Evolutionary conservation across 1,140 invertebrate species (phyloP), one percentile per base, ranked within the genome.

Genomic region (Sycophaga agraensis): DNA sequence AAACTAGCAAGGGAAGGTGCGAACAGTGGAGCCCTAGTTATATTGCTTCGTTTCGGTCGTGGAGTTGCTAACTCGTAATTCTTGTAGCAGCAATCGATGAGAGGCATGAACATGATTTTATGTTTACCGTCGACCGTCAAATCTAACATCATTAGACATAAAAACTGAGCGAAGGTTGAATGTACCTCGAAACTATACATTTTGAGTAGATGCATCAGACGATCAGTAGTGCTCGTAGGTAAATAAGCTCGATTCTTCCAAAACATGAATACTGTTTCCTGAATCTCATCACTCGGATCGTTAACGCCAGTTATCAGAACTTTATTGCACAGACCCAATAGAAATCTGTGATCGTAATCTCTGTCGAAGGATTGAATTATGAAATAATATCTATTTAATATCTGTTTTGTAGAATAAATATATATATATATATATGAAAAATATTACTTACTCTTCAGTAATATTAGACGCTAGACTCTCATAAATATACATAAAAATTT

Each of bases 21-120:
- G 73, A 89, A 90, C 37, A 89, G 68, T 1, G 88, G 88, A 22
- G 86, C 84, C 68, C 85, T 80, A 1, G 82, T 82, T 5, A 56
- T 61, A 4, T 85, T 75, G 72, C 87, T 83, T 51, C 84, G 82
- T 14, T 81, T 74, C 31, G 81, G 74, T 81, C 83, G 85, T 17
- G 83, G 82, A 3, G 79, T 76, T 26, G 74, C 68, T 50, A 89
- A 74, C 14, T 76, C 53, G 57, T 83, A 83, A 19, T 87, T 82
- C 59, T 80, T 71, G 68, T 88, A 89, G 56, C 69, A 77, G 62
- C 84, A 87, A 1, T 65, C 67, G 26, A 78, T 79, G 8, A 89
- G 70, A 2, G 84, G 84, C 51, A 85, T 72, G 69, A 86, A 88
- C 50, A 91, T 82, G 17, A 82, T 75, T n/a, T 81, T 71, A 2